A percentile compares a stretch with the other conserved stretches of the same genome.
These are phyloP conservation scores for Alloplasta piceator DNA, from an alignment of 2,888 invertebrate genomes.

Conservation along the genomic window DNA sequence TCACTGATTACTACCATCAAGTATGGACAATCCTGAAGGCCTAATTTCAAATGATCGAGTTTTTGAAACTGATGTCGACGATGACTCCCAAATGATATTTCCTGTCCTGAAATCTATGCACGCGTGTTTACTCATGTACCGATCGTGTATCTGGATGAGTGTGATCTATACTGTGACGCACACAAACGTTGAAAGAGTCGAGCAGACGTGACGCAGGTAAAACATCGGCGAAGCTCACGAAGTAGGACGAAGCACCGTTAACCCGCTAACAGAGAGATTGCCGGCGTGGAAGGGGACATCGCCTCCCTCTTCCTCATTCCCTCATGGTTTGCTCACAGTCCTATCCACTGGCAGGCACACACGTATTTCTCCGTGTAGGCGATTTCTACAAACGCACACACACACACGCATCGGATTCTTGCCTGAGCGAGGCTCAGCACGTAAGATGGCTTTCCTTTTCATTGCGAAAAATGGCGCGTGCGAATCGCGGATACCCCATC, in stretches of 20 bases:
- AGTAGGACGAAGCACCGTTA: slow-evolving; percentile 83
- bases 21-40: too few relatives aligned
- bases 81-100: too few relatives aligned
- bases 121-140: too few relatives aligned
- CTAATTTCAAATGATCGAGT: too few relatives aligned
- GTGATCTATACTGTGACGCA: slow-evolving; percentile 42
- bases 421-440: slow-evolving; percentile 74
- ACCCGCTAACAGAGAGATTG: slow-evolving; percentile 77
- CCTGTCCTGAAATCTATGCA: too few relatives aligned
- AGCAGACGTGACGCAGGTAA: slow-evolving; percentile 69
- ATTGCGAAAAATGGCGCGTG: slow-evolving; percentile 83
- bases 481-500: slow-evolving; percentile 79
- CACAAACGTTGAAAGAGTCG: slow-evolving; percentile 45
- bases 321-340: slow-evolving; percentile 26
- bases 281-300: slow-evolving; percentile 29
- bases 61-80: too few relatives aligned
- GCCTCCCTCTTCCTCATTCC: slow-evolving; percentile 54
- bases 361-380: slow-evolving; percentile 5
- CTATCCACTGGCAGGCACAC: background rate
- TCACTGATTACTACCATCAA: too few relatives aligned
- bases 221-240: slow-evolving; percentile 73
- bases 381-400: slow-evolving; percentile 19
- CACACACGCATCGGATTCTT: slow-evolving; percentile 67
- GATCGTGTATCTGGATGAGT: slow-evolving; percentile 25
- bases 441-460: slow-evolving; percentile 83